phyloP scores from a whole-genome alignment of 2,797 vertebrate genomes.

The Gymnocypris eckloni region DNA sequence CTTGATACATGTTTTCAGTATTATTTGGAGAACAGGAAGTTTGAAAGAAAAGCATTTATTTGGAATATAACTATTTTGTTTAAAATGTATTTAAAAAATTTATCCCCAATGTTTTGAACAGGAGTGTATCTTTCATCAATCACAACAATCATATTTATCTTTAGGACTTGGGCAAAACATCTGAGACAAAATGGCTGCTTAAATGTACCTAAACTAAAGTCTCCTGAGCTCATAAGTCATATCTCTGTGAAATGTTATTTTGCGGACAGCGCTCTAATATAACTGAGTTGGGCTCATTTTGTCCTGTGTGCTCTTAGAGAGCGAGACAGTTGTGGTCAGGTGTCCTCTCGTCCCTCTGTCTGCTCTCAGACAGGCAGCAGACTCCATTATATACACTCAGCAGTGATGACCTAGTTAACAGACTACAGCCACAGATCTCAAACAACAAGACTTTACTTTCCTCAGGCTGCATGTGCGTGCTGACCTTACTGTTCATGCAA shows the following conservation, averaged over 20 bases:
- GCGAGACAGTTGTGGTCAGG: constrained; percentile 41
- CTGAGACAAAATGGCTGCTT: constrained; percentile 8
- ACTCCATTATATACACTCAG: constrained; percentile 51
- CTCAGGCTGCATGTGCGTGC: constrained; percentile 19
- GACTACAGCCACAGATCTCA: constrained; percentile 42
- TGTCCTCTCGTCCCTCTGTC: constrained; percentile 49
- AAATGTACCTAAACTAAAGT: not conserved
- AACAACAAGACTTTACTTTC: constrained; percentile 45
- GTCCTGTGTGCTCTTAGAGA: constrained; percentile 50
- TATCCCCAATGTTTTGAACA: not conserved
- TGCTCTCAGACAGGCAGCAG: constrained; percentile 39
- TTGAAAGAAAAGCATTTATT: not conserved
- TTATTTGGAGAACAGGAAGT: not conserved
- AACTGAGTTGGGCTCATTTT: constrained; percentile 49
- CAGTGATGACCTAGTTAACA: constrained; percentile 58
- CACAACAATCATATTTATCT: not conserved
- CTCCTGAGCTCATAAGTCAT: not conserved
- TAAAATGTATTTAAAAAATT: not conserved
- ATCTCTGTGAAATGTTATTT: not conserved
- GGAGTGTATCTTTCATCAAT: not conserved
- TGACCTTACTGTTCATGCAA: not conserved
- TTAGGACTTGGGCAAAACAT: not conserved
- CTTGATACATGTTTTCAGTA: not conserved
- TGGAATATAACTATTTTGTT: not conserved
- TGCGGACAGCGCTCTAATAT: constrained; percentile 42